Evolutionary conservation across 2,113 vertebrate species (phyloP).

Genomic region (Aptenodytes forsteri): DNA sequence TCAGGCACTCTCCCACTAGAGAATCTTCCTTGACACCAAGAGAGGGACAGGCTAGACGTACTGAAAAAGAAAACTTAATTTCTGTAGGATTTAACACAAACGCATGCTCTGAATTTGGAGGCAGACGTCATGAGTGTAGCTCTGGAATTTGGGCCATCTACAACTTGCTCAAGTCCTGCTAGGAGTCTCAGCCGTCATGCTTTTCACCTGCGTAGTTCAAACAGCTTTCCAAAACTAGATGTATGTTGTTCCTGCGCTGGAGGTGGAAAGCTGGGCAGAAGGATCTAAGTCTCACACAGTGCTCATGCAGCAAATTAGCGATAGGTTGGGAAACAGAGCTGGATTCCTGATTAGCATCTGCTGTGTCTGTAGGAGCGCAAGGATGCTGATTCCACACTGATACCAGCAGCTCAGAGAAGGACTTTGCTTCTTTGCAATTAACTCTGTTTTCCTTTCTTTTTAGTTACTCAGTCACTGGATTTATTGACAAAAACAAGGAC

Average conservation of each 20-base stretch:
- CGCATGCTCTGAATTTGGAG: background rate
- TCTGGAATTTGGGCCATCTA: background rate
- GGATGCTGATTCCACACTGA: background rate
- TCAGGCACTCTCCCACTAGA: background rate
- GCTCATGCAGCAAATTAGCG: background rate
- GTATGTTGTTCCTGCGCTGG: background rate
- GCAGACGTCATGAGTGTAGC: background rate
- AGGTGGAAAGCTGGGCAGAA: background rate
- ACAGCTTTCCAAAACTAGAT: background rate
- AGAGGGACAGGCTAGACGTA: background rate
- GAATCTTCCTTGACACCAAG: background rate
- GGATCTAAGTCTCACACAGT: background rate
- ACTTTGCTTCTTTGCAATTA: background rate
- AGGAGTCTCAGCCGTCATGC: background rate
- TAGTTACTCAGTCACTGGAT: constrained; percentile 93
- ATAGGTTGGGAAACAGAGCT: background rate
- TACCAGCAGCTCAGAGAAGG: background rate
- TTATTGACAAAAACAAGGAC: constrained; percentile 99
- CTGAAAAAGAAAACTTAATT: background rate
- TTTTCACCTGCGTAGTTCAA: background rate
- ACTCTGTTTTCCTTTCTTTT: background rate
- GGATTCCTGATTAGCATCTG: background rate
- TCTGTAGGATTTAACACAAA: background rate
- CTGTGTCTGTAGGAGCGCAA: background rate
- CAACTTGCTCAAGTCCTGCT: background rate